Evolutionary conservation across 2,113 vertebrate genomes (phyloP), one percentile per base, ranked within the genome.

Genomic region (Barbus barbus): DNA sequence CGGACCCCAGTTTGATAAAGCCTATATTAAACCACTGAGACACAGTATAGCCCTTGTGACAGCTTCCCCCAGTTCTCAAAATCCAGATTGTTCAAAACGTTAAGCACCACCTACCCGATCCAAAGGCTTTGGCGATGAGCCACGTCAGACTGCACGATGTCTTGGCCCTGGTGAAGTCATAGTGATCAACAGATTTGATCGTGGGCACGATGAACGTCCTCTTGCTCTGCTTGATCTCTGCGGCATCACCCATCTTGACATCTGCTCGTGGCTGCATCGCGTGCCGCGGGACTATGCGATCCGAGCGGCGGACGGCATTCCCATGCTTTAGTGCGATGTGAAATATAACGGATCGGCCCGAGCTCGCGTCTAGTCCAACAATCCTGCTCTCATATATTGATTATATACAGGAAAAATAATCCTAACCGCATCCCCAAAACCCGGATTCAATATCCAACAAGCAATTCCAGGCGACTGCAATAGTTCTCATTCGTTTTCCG

Each of bases 101-200:
- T 41, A 44, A 44, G 41, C 41, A 11, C 41, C 41, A 12, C 41
- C 41, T 96, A 99, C 98, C 98, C 93, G 98, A 97, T 88, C 98
- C 97, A 90, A 97, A 99, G 88, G 97, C 97, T 92, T 99, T 99
- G 94, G 97, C 97, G 91, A 98, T 96, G 89, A 99, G 95, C 98
- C 98, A 99, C 88, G 97, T 96, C 91, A 99, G 93, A 92, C 96
- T 99, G 94, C 97, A 97, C 60, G 96, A 96, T 88, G 97, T 94
- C 90, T 99, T 99, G 89, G 98, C 97, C 92, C 97, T 95, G 89
- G 94, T 93, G 82, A 99, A 98, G 86, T 99, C 97, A 81, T 99
- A 99, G 90, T 98, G 97, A 84, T 99, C 98, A 84, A 98, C 98
- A 83, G 96, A 95, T 89, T 95, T 97, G 93, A 99, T 97, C 88